phyloP scores from a whole-genome alignment of 1,140 invertebrate genomes.

The Coenobita brevimanus region DNA sequence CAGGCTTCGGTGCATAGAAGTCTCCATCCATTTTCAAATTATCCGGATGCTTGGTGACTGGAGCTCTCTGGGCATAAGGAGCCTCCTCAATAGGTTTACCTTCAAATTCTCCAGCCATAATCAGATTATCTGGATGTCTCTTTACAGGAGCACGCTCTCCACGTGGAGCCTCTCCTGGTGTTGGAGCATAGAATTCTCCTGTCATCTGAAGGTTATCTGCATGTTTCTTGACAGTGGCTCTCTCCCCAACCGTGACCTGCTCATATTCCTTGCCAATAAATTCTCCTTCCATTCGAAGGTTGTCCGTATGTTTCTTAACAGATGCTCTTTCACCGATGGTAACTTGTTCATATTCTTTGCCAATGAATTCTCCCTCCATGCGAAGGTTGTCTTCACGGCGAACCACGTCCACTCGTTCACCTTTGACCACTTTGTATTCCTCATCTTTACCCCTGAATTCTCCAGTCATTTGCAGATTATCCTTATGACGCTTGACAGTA shows the following conservation, averaged over 20 bases:
- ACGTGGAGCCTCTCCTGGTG: constrained; percentile 55
- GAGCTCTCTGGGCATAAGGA: neutral
- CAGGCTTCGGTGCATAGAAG: neutral
- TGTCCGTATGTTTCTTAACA: constrained; percentile 75
- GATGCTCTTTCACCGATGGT: constrained; percentile 73
- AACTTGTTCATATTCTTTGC: constrained; percentile 27
- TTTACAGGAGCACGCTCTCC: constrained; percentile 74
- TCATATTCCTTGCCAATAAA: constrained; percentile 71
- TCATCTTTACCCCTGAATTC: constrained; percentile 42
- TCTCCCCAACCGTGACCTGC: constrained; percentile 60
- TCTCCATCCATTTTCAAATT: neutral
- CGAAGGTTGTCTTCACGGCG: constrained; percentile 77
- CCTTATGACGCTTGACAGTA: no score
- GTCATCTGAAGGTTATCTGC: constrained; percentile 68
- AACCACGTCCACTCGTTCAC: constrained; percentile 74
- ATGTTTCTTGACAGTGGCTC: constrained; percentile 65
- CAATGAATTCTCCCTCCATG: constrained; percentile 77
- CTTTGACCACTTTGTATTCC: constrained; percentile 71
- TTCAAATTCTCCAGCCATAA: constrained; percentile 74
- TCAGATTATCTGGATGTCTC: constrained; percentile 78
- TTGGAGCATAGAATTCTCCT: constrained; percentile 60
- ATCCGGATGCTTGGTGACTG: neutral
- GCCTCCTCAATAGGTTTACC: neutral
- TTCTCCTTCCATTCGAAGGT: constrained; percentile 75
- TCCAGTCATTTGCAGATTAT: no score